A percentile compares a stretch with the other conserved stretches of the same genome.
phyloP scores from a whole-genome alignment of 2,797 vertebrate species.

The Merluccius polli region DNA sequence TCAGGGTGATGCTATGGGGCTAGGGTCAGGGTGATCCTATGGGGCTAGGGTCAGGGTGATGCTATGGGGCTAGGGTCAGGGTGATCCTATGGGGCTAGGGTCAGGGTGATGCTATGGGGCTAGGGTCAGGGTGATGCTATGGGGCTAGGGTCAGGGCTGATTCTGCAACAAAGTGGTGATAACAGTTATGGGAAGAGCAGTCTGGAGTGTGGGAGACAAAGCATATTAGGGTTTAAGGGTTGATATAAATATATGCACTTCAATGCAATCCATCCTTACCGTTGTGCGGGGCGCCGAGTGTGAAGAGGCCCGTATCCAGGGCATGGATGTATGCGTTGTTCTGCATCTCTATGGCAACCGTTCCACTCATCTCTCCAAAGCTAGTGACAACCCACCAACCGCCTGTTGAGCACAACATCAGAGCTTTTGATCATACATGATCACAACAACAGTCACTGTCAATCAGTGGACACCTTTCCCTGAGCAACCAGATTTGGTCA shows the following conservation, averaged over 20 bases:
- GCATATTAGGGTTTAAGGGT: too few relatives aligned
- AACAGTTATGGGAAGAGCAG: not conserved
- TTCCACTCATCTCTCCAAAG: constrained; percentile 88
- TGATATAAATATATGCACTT: too few relatives aligned
- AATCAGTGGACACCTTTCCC: not conserved
- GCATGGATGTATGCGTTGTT: constrained; percentile 87
- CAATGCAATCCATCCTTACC: constrained; percentile 66
- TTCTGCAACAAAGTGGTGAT: not conserved
- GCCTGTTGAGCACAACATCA: constrained; percentile 65
- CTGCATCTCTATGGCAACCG: constrained; percentile 93
- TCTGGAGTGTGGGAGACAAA: too few relatives aligned
- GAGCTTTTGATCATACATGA: not conserved
- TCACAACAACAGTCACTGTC: not conserved
- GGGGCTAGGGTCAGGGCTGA: not conserved
- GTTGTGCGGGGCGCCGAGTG: constrained; percentile 87
- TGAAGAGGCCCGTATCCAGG: constrained; percentile 93
- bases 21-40: too few relatives aligned
- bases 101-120: too few relatives aligned
- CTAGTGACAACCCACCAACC: constrained; percentile 86
- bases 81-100: too few relatives aligned
- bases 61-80: too few relatives aligned
- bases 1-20: too few relatives aligned
- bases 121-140: too few relatives aligned
- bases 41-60: too few relatives aligned
- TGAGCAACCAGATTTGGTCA: too few relatives aligned